These are phyloP conservation scores for Tupaia tana DNA, from an alignment of 2,113 vertebrate species.

Conservation along the genomic window DNA sequence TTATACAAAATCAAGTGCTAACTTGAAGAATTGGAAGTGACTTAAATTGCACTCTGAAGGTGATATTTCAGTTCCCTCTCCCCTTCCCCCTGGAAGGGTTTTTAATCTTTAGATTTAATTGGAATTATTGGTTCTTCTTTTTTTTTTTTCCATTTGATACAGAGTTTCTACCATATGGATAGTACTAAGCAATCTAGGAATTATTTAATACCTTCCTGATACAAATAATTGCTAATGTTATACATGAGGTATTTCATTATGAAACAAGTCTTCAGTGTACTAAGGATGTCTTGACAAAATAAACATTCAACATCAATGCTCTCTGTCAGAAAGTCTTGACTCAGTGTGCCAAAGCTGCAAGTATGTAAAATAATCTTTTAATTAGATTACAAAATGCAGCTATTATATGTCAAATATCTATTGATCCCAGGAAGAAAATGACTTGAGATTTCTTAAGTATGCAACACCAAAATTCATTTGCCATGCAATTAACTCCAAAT, in stretches of 20 bases:
- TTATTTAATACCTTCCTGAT: not conserved
- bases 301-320: slow-evolving; percentile 57
- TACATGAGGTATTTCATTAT: slow-evolving; percentile 45
- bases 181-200: not conserved
- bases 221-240: slow-evolving; percentile 25
- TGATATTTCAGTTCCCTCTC: not conserved
- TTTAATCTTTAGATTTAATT: slow-evolving; percentile 10
- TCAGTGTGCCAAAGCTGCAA: slow-evolving; percentile 70
- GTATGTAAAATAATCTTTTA: slow-evolving; percentile 82
- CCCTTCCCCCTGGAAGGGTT: not conserved
- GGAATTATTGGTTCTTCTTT: slow-evolving; percentile 1
- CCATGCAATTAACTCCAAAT: slow-evolving; percentile 82
- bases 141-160: slow-evolving; percentile 21
- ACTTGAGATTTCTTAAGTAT: slow-evolving; percentile 79
- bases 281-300: slow-evolving; percentile 66
- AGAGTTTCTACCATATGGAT: not conserved
- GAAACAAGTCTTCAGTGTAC: slow-evolving; percentile 62
- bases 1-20: slow-evolving; percentile 24
- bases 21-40: slow-evolving; percentile 7
- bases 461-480: slow-evolving; percentile 81
- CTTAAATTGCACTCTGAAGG: not conserved
- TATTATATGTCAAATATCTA: slow-evolving; percentile 81
- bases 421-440: slow-evolving; percentile 79
- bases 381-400: slow-evolving; percentile 81
- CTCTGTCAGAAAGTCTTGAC: slow-evolving; percentile 77